Percentiles rank a stretch among this genome's conserved stretches.
Conservation (phyloP, 2,888 invertebrate genomes). For the Ptilodon capucinus region DNA sequence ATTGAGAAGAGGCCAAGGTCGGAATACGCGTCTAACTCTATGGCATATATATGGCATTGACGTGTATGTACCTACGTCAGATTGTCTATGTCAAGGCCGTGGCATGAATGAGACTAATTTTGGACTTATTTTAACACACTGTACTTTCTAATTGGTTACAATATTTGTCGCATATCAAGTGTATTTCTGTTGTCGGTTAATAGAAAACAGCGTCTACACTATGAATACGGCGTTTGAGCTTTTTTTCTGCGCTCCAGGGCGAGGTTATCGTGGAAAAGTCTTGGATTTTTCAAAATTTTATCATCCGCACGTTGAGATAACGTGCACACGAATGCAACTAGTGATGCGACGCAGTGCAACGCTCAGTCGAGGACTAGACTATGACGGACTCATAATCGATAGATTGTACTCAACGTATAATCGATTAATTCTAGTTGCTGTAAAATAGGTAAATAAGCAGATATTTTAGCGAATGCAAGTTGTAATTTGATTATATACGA, state of each 20-base stretch:
- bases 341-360: conserved; percentile 47
- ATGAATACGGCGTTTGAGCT: conserved; percentile 62
- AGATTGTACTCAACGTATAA: conserved; percentile 16
- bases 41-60: too few species aligned
- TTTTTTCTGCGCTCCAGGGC: conserved; percentile 66
- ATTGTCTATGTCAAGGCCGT: too few species aligned
- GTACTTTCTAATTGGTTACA: too few species aligned
- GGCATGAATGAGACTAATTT: too few species aligned
- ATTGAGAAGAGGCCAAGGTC: too few species aligned
- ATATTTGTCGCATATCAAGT: too few species aligned
- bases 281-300: conserved; percentile 82
- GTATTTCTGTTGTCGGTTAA: background rate
- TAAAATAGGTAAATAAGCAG: background rate
- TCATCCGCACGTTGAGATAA: conserved; percentile 63
- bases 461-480: too few species aligned
- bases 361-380: conserved; percentile 41
- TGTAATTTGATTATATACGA: too few species aligned
- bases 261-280: conserved; percentile 82
- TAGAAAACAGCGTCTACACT: conserved; percentile 35
- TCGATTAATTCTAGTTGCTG: conserved; percentile 1
- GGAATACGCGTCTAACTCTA: too few species aligned
- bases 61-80: too few species aligned
- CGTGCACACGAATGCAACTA: conserved; percentile 56
- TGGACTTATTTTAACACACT: too few species aligned
- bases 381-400: conserved; percentile 35